phyloP scores from a whole-genome alignment of 2,888 invertebrate species.

The Drosophila neonasuta region DNA sequence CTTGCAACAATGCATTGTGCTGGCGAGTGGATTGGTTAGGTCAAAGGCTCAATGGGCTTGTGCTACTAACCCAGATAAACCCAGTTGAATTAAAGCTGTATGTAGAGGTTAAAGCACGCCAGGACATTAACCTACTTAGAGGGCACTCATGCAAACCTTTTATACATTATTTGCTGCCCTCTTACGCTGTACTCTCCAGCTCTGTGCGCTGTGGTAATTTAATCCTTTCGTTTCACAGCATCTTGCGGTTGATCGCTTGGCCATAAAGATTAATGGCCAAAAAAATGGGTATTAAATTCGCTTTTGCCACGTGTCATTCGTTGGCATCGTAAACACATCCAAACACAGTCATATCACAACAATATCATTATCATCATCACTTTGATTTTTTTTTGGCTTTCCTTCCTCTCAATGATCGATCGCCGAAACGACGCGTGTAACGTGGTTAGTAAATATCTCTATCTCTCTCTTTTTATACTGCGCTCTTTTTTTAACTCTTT shows the following conservation, averaged over 20 bases:
- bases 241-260: slow-evolving; percentile 55
- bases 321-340: slow-evolving; percentile 37
- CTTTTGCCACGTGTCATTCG: slow-evolving; percentile 59
- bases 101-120: slow-evolving; percentile 67
- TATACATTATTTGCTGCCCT: slow-evolving; percentile 35
- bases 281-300: slow-evolving; percentile 62
- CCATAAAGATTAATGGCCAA: slow-evolving; percentile 43
- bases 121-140: slow-evolving; percentile 70
- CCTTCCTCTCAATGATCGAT: slow-evolving; percentile 34
- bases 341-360: slow-evolving; percentile 25
- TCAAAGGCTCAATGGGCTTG: slow-evolving; percentile 55
- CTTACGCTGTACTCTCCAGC: slow-evolving; percentile 20
- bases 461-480: neutral
- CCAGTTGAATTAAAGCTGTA: slow-evolving; percentile 16
- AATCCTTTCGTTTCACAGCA: slow-evolving; percentile 66
- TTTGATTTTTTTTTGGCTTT: slow-evolving; percentile 3
- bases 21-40: slow-evolving; percentile 41
- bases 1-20: slow-evolving; percentile 20
- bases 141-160: slow-evolving; percentile 34
- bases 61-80: slow-evolving; percentile 68
- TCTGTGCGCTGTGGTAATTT: slow-evolving; percentile 49
- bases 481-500: neutral
- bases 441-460: slow-evolving; percentile 3
- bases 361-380: slow-evolving; percentile 38
- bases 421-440: slow-evolving; percentile 35